Evolutionary conservation across 2,888 invertebrate genomes (phyloP).

Genomic region (Myopa tessellatipennis): DNA sequence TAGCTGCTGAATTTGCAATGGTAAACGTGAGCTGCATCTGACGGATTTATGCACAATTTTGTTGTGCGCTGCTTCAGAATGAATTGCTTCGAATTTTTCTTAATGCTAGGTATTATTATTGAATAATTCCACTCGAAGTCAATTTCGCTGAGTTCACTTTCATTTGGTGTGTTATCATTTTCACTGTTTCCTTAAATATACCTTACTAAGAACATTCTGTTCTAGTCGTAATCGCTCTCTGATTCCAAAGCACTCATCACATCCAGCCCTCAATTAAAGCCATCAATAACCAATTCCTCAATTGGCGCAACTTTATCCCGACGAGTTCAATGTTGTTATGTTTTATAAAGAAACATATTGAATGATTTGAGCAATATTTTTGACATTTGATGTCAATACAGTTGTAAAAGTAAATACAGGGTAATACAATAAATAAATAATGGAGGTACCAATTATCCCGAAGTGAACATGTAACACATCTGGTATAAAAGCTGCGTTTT

Average conservation of each 20-base stretch:
- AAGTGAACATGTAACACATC: too few relatives aligned
- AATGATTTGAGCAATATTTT: too few relatives aligned
- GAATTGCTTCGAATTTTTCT: background rate
- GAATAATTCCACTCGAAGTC: background rate
- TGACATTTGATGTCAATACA: too few relatives aligned
- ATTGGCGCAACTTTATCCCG: background rate
- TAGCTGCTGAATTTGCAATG: background rate
- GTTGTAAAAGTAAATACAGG: too few relatives aligned
- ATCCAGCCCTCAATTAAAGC: conserved; percentile 29
- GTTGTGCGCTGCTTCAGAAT: background rate
- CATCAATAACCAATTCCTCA: conserved; percentile 25
- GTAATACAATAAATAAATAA: too few relatives aligned
- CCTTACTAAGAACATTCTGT: background rate
- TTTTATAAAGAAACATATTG: too few relatives aligned
- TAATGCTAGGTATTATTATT: background rate
- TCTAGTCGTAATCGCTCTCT: background rate
- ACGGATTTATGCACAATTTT: background rate
- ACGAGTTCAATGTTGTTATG: too few relatives aligned
- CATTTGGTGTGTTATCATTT: background rate
- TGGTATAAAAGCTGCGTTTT: too few relatives aligned
- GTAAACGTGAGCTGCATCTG: background rate
- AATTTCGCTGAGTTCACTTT: background rate
- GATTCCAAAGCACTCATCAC: conserved; percentile 20
- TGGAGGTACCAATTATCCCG: too few relatives aligned
- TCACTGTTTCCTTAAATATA: conserved; percentile 5